Percentiles rank a stretch among this genome's conserved stretches.
These are phyloP conservation scores for Malurus splendens DNA, from an alignment of 2,797 vertebrate species.

Conservation along the genomic window DNA sequence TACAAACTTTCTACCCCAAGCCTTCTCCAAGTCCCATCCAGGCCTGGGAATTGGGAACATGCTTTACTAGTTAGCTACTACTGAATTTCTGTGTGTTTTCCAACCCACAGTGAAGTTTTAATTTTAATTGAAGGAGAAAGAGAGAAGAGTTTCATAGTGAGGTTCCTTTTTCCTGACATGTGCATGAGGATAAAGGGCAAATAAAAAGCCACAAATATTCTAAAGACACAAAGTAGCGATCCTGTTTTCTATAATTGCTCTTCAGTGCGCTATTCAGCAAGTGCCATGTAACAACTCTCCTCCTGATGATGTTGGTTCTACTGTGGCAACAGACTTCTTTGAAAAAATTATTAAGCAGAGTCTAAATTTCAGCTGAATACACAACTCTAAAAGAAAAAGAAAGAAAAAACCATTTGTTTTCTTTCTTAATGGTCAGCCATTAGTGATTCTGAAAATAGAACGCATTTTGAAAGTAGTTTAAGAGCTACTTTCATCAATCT, in stretches of 20 bases:
- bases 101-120: neutral
- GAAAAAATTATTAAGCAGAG: neutral
- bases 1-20: neutral
- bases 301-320: neutral
- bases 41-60: neutral
- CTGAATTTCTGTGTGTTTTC: neutral
- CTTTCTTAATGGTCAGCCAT: slow-evolving; percentile 47
- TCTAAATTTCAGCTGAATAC: slow-evolving; percentile 19
- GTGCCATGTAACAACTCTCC: neutral
- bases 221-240: neutral
- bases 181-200: neutral
- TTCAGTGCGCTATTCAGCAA: neutral
- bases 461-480: slow-evolving; percentile 48
- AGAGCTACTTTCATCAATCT: slow-evolving; percentile 60
- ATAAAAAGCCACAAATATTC: neutral
- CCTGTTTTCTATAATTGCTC: neutral
- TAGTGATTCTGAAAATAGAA: slow-evolving; percentile 56
- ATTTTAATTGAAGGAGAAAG: neutral
- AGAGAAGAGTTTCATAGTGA: neutral
- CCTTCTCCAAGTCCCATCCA: neutral
- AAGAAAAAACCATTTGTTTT: slow-evolving; percentile 32
- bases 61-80: neutral
- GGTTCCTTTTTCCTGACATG: neutral
- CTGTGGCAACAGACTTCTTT: neutral
- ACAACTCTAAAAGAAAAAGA: neutral